Conservation (phyloP, 2,797 vertebrate species). For the Graptemys geographica region DNA sequence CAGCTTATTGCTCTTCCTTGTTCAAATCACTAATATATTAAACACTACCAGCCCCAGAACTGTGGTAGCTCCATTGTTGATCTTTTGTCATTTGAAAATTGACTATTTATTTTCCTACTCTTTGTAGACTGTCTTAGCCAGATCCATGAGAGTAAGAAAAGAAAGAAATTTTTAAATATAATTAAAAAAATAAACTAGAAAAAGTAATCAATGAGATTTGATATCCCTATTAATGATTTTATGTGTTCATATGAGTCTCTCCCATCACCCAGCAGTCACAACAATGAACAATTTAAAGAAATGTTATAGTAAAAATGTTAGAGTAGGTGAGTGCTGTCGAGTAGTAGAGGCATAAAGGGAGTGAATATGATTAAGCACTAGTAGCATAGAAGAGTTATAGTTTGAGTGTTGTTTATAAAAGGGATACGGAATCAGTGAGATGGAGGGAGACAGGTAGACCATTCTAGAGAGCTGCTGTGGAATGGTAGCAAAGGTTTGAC, state of each 20-base stretch:
- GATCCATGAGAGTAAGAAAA: not conserved
- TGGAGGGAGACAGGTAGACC: not conserved
- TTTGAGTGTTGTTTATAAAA: not conserved
- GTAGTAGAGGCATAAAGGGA: not conserved
- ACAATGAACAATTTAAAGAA: not conserved
- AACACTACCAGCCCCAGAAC: not conserved
- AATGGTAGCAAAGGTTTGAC: accelerated
- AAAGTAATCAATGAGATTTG: not conserved
- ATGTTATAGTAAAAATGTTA: not conserved
- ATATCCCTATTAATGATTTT: not conserved
- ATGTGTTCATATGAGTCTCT: not conserved
- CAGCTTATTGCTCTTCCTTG: not conserved
- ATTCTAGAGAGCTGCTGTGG: not conserved
- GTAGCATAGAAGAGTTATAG: not conserved
- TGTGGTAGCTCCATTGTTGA: no score
- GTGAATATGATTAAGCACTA: no score
- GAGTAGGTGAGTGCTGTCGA: not conserved
- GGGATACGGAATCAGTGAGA: not conserved
- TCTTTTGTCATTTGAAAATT: no score
- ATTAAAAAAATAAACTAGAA: not conserved
- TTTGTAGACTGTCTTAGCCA: not conserved
- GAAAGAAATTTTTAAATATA: not conserved
- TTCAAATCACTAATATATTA: not conserved
- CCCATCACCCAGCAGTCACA: not conserved
- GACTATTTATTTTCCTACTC: not conserved